Percentiles rank a stretch among this genome's conserved stretches.
These are phyloP conservation scores for Lagopus leucura DNA, from an alignment of 2,113 vertebrate species.

Conservation along the genomic window DNA sequence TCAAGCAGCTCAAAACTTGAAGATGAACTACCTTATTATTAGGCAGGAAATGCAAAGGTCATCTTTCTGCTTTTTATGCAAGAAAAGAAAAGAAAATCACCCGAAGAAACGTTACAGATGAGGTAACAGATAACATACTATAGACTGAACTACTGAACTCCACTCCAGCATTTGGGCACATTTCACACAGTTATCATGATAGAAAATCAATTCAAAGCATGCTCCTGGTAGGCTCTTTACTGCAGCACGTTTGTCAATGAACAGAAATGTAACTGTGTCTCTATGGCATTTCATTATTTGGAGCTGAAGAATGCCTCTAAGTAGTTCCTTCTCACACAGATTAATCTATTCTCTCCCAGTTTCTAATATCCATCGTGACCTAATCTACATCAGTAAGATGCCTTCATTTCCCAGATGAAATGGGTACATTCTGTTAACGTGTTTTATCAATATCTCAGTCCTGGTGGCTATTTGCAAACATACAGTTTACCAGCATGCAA, in stretches of 20 bases:
- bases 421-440: neutral
- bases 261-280: conserved; percentile 50
- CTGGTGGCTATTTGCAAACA: neutral
- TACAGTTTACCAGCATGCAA: neutral
- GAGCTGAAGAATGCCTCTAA: conserved; percentile 26
- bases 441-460: neutral
- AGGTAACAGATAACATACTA: neutral
- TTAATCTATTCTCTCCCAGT: conserved; percentile 8
- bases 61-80: neutral
- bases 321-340: conserved; percentile 41
- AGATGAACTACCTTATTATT: neutral
- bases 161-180: neutral
- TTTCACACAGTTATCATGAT: conserved; percentile 30
- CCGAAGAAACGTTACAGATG: neutral
- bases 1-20: neutral
- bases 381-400: neutral
- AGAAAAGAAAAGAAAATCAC: neutral
- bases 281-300: conserved; percentile 12
- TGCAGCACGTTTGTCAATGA: conserved; percentile 37
- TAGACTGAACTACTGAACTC: neutral
- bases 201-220: conserved; percentile 46
- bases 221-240: conserved; percentile 27
- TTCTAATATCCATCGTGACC: conserved; percentile 1
- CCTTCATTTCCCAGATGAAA: neutral
- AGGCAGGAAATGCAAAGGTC: neutral